These are phyloP conservation scores for Bedellia somnulentella DNA, from an alignment of 2,888 invertebrate species.

Conservation along the genomic window DNA sequence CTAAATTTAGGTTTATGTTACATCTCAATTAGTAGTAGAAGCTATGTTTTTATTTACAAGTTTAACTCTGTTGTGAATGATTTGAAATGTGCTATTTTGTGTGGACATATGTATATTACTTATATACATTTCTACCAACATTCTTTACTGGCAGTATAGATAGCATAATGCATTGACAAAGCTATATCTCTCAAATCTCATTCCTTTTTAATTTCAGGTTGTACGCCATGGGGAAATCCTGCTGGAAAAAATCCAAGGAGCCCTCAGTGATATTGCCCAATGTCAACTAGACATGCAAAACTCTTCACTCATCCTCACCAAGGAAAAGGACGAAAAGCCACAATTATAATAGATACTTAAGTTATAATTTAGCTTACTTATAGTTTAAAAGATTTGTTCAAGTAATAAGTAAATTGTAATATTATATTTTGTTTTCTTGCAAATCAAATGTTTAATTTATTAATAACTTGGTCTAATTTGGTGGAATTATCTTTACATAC, in stretches of 20 bases:
- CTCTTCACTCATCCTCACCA: constrained; percentile 50
- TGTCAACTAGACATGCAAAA: constrained; percentile 88
- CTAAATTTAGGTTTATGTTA: no score
- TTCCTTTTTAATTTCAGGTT: constrained; percentile 40
- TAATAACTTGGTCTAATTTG: no score
- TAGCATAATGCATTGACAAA: no score
- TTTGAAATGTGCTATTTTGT: no score
- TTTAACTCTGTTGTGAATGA: no score
- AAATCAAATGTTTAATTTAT: no score
- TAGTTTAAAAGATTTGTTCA: background rate
- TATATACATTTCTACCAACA: no score
- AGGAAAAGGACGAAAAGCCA: constrained; percentile 40
- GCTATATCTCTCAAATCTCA: background rate
- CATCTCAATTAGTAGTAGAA: no score
- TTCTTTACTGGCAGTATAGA: no score
- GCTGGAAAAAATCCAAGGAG: constrained; percentile 85
- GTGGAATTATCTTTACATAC: no score
- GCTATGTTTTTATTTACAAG: no score
- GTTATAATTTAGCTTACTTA: background rate
- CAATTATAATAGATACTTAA: constrained; percentile 24
- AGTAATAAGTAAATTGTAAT: background rate
- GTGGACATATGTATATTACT: no score
- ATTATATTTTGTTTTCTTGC: background rate
- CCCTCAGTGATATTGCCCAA: constrained; percentile 90
- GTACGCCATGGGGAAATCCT: constrained; percentile 86